Base-by-base conservation (phyloP, 2,797 vertebrate genomes). In the Tenualosa thibaudeaui region DNA sequence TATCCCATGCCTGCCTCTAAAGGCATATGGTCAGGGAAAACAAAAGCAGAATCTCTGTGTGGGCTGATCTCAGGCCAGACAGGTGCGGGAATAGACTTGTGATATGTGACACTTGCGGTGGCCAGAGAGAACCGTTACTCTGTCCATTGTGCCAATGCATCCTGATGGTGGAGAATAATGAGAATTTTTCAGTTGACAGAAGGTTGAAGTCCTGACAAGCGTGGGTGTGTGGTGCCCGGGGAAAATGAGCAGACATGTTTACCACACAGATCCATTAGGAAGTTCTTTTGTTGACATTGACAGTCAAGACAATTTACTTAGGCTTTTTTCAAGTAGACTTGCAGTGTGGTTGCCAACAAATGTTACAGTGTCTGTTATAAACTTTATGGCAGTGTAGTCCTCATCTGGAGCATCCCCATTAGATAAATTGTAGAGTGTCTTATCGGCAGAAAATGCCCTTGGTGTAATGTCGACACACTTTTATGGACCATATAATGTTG, bases 181-280 rank as follows among this genome's bases (percentile, higher is more conserved):
- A 58, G 19, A 22, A 19, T 58, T 58, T 58, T 58, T 58, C 5
- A n/a, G 17, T 62, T 9, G 58, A 24, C n/a, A 26, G 58, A 62
- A 62, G 22, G 58, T n/a, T 9, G 22, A n/a, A 62, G n/a, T 62
- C 0, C 6, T 40, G 31, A 71, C 31, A 65, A 24, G n/a, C n/a
- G 10, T 85, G 81, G 13, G 56, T 83, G 19, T 3, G 49, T 46
- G 37, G 71, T 24, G 22, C 58, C 58, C n/a, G 6, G 15, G 7
- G 58, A 24, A 62, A 71, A 71, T 26, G 24, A 26, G 13, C 68
- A 43, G 68, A 75, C 15, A 40, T 75, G 68, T 75, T 75, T 75
- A 75, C 19, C 68, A 75, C 68, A 17, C 31, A 17, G 68, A 75
- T 40, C 68, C 68, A 75, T 75, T 31, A 75, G 19, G 68, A 75